Evolutionary conservation across 2,113 vertebrate genomes (phyloP), one percentile per base, ranked within the genome.

Genomic region (Rhinolophus sinicus): DNA sequence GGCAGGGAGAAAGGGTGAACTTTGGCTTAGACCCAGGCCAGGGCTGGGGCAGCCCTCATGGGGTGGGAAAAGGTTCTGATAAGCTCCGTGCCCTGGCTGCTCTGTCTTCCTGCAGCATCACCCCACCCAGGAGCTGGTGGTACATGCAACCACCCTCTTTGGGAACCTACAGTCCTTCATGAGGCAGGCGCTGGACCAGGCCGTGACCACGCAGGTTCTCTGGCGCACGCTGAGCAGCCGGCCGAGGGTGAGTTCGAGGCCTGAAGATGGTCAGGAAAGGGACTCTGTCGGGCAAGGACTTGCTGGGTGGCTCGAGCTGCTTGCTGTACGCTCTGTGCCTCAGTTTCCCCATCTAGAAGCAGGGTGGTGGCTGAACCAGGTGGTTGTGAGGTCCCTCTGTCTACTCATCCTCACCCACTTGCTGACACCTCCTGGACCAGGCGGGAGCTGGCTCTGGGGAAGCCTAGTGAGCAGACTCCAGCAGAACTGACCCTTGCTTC

Each of bases 151-250:
- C 6, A 52, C 96, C 64, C 58, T 96, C 8, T 98, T 98, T 6
- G 60, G 33, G 72, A 90, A 98, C 72, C 97, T 99, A 1, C 96
- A 98, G 75, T 98, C 97, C 5, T 98, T 98, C 76, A 62, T 98
- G 78, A 82, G 86, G 40, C 98, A 98, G 92, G 96, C 97, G 8
- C 65, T 99, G 97, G 98, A 98, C 78, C 98, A 99, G 95, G 98
- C 99, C 3, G 54, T 24, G 47, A 95, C 97, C 35, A 99, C 98
- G 0, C 98, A 98, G 90, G 56, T 67, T 5, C 98, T 99, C 7
- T 98, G 98, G 99, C 94, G 95, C 28, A 97, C 95, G 1, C 72
- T 99, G 95, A 95, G 96, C 52, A 95, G 93, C 86, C 98, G 97
- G 83, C 87, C 94, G 62, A 97, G 97, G 5, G 98, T 99, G 96